These are phyloP conservation scores for Philaenus spumarius DNA, from an alignment of 1,140 invertebrate genomes.

Conservation along the genomic window DNA sequence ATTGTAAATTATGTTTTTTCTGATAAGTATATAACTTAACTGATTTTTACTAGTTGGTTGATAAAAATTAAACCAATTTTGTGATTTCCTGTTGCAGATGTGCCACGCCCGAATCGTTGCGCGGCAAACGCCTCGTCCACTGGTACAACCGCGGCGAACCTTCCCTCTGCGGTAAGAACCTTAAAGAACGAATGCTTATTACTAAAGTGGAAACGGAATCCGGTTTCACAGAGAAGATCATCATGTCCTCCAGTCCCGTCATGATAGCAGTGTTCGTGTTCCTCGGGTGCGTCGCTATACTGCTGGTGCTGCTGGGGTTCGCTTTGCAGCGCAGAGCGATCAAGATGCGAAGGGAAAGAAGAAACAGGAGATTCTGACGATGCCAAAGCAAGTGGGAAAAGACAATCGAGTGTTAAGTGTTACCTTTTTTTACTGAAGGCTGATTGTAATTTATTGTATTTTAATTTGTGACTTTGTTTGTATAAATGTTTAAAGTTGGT, in stretches of 20 bases:
- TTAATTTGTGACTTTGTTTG: too few relatives aligned
- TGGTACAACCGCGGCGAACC: conserved; percentile 43
- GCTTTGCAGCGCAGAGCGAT: conserved; percentile 3
- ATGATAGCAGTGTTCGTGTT: conserved; percentile 5
- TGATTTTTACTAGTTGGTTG: too few relatives aligned
- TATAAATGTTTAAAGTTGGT: too few relatives aligned
- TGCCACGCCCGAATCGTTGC: conserved; percentile 36
- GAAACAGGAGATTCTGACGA: conserved; percentile 12
- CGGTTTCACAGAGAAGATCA: background rate
- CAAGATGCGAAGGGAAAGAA: background rate
- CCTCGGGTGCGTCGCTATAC: background rate
- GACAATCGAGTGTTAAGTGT: too few relatives aligned
- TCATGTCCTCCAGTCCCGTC: conserved; percentile 3
- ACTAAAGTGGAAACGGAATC: background rate
- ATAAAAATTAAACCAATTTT: too few relatives aligned
- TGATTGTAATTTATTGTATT: too few relatives aligned
- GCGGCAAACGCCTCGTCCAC: conserved; percentile 42
- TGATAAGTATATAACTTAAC: too few relatives aligned
- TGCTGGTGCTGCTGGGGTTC: conserved; percentile 2
- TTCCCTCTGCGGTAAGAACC: conserved; percentile 41
- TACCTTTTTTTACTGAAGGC: too few relatives aligned
- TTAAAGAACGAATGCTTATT: conserved; percentile 41
- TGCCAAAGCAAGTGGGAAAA: too few relatives aligned
- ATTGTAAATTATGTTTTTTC: too few relatives aligned
- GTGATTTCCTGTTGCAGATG: conserved; percentile 40